phyloP scores from a whole-genome alignment of 1,140 invertebrate genomes.

The Pogonomyrmex californicus region DNA sequence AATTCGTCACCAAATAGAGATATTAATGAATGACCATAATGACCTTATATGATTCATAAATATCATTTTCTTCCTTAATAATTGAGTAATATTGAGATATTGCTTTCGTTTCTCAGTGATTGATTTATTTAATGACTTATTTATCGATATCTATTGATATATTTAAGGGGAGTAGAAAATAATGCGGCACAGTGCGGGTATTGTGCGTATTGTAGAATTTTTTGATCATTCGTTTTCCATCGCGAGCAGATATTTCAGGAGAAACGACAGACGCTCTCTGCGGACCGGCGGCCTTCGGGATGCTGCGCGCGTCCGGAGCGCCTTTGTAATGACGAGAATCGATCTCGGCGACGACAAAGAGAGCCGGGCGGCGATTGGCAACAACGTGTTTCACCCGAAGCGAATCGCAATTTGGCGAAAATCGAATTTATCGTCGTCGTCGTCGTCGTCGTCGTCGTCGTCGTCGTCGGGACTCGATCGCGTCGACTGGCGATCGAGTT shows the following conservation, averaged over 20 bases:
- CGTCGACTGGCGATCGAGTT: not conserved
- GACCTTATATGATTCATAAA: no score
- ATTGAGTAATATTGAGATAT: no score
- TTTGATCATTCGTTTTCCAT: not conserved
- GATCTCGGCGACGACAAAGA: conserved; percentile 42
- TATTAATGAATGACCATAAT: no score
- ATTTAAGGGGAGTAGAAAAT: no score
- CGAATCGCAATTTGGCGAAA: conserved; percentile 44
- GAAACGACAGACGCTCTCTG: not conserved
- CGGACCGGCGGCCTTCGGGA: conserved; percentile 15
- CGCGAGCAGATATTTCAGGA: not conserved
- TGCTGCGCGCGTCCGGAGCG: conserved; percentile 24
- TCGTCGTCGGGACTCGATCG: conserved; percentile 3
- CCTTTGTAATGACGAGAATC: conserved; percentile 57
- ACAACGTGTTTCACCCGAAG: not conserved
- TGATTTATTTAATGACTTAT: no score
- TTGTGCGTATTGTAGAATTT: not conserved
- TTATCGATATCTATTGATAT: no score
- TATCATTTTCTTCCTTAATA: no score
- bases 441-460: no score
- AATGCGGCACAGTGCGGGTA: no score
- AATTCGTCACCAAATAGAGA: no score
- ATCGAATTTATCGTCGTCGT: conserved; percentile 43
- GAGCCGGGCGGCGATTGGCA: conserved; percentile 18
- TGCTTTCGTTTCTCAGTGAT: no score